These are phyloP conservation scores for Chaetodon trifasciatus DNA, from an alignment of 2,797 vertebrate species.

Conservation along the genomic window DNA sequence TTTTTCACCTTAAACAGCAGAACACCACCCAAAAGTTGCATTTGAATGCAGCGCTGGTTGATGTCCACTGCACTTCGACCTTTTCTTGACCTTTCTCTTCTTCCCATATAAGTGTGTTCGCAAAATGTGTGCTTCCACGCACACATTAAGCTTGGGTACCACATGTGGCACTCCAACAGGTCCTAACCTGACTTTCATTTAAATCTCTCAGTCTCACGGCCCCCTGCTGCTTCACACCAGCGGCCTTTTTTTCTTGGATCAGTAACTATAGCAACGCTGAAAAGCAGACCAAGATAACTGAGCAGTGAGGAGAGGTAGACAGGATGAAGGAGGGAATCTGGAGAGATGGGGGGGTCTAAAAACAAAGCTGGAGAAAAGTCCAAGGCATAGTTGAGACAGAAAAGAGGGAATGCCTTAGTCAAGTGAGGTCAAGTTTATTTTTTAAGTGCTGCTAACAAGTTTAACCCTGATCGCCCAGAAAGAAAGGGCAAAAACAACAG, in stretches of 20 bases:
- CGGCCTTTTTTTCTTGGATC: slow-evolving; percentile 52
- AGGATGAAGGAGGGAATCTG: not conserved
- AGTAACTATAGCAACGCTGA: slow-evolving; percentile 76
- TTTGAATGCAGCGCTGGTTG: not conserved
- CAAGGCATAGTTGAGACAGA: not conserved
- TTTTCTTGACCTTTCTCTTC: not conserved
- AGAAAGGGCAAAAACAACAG: slow-evolving; percentile 17
- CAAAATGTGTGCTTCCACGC: slow-evolving; percentile 16
- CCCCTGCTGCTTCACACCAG: slow-evolving; percentile 61
- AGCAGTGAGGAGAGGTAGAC: slow-evolving; percentile 1
- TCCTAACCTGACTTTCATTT: slow-evolving; percentile 69
- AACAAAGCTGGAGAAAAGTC: slow-evolving; percentile 6
- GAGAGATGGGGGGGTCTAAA: slow-evolving; percentile 13
- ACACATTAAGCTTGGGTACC: not conserved
- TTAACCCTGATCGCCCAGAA: not conserved
- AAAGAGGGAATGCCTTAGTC: not conserved
- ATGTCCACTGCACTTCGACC: not conserved
- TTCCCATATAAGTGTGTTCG: not conserved
- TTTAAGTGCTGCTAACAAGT: not conserved
- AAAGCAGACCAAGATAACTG: slow-evolving; percentile 41
- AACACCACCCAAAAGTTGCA: not conserved
- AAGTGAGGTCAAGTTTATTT: slow-evolving; percentile 12
- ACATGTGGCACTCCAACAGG: slow-evolving; percentile 51
- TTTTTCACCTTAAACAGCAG: not conserved
- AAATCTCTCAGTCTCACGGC: slow-evolving; percentile 44